Conservation (phyloP, 2,113 vertebrate genomes). For the Acrocephalus arundinaceus region DNA sequence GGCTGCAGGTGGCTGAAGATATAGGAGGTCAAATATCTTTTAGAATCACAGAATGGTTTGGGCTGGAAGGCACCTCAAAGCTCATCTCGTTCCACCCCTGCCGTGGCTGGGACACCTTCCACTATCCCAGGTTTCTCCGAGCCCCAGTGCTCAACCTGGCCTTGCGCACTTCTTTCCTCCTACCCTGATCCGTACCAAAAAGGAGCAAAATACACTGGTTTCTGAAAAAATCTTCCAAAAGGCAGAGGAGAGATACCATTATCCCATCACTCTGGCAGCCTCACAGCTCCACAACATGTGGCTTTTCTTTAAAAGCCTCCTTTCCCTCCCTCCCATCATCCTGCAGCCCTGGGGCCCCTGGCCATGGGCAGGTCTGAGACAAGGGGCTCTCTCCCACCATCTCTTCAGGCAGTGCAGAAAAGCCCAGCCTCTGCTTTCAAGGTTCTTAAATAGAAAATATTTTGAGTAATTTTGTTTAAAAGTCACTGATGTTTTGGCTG, state of each 20-base stretch:
- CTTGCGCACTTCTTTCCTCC: not conserved
- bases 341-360: not conserved
- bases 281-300: not conserved
- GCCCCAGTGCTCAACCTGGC: accelerated
- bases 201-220: not conserved
- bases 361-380: accelerated
- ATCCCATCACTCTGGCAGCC: not conserved
- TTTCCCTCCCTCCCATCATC: not conserved
- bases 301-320: not conserved
- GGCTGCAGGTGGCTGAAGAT: not conserved
- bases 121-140: not conserved
- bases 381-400: not conserved
- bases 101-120: not conserved
- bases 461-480: not conserved
- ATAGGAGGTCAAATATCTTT: not conserved
- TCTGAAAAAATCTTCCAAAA: not conserved
- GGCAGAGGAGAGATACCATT: not conserved
- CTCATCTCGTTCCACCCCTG: not conserved
- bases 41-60: not conserved
- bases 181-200: not conserved
- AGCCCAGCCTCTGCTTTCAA: not conserved
- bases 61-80: not conserved
- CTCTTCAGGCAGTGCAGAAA: not conserved
- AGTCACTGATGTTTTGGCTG: not conserved
- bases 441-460: not conserved